These are phyloP conservation scores for Ictalurus furcatus DNA, from an alignment of 2,113 vertebrate species.

Conservation along the genomic window DNA sequence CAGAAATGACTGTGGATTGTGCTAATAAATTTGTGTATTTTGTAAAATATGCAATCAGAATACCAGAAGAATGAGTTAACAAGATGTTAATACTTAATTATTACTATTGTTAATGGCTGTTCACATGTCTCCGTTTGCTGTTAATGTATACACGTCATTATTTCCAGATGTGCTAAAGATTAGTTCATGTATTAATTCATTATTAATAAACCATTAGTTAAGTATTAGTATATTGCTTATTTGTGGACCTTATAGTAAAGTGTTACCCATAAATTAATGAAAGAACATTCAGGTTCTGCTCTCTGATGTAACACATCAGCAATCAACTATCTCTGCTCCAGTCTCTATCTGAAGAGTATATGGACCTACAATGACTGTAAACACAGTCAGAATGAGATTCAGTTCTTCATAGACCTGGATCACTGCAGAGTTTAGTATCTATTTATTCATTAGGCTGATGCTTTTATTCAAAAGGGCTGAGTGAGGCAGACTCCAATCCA, in stretches of 20 bases:
- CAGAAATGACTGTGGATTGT: background rate
- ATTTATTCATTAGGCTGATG: background rate
- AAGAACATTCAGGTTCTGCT: background rate
- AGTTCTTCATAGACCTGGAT: background rate
- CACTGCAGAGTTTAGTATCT: slow-evolving; percentile 23
- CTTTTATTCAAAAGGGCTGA: background rate
- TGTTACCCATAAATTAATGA: background rate
- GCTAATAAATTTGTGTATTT: background rate
- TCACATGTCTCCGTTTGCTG: background rate
- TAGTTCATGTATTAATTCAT: background rate
- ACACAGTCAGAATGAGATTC: background rate
- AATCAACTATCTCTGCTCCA: background rate
- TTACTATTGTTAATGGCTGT: background rate
- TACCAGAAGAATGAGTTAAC: background rate
- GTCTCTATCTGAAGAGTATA: slow-evolving; percentile 6
- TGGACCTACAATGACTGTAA: background rate
- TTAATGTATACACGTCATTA: background rate
- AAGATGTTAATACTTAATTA: background rate
- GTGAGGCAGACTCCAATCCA: background rate
- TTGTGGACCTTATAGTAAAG: background rate
- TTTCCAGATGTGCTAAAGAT: background rate
- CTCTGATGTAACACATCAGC: background rate
- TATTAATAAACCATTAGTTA: background rate
- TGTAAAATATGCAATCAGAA: background rate
- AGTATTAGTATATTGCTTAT: background rate